Evolutionary conservation across 2,888 invertebrate species (phyloP).

Genomic region (Cremastinae sp.): DNA sequence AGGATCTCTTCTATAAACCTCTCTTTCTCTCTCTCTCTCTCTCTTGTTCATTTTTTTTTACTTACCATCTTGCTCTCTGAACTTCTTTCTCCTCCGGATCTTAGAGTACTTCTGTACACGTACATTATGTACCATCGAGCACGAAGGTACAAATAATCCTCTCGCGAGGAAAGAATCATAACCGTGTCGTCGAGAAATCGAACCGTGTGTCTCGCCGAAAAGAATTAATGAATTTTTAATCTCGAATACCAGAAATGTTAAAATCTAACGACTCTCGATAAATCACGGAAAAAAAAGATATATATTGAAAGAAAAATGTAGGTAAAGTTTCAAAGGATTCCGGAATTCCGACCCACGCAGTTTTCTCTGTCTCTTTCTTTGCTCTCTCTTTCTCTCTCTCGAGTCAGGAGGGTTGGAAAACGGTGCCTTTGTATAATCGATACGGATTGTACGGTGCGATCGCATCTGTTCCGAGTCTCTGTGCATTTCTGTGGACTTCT

Average conservation of each 20-base stretch:
- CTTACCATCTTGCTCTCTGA: slow-evolving; percentile 54
- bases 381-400: too few relatives aligned
- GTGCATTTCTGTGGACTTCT: not conserved
- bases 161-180: slow-evolving; percentile 14
- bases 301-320: too few relatives aligned
- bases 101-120: slow-evolving; percentile 6
- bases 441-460: slow-evolving; percentile 39
- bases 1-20: slow-evolving; percentile 57
- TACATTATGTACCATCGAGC: slow-evolving; percentile 24
- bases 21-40: slow-evolving; percentile 16
- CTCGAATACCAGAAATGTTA: too few relatives aligned
- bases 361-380: too few relatives aligned
- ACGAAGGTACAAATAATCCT: slow-evolving; percentile 53
- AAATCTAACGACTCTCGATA: too few relatives aligned
- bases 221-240: too few relatives aligned
- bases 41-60: too few relatives aligned
- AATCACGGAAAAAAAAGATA: too few relatives aligned
- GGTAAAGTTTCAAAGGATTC: too few relatives aligned
- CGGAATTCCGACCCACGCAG: too few relatives aligned
- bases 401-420: slow-evolving; percentile 33
- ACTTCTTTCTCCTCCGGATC: slow-evolving; percentile 50
- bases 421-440: slow-evolving; percentile 42
- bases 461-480: slow-evolving; percentile 43
- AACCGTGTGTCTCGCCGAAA: too few relatives aligned
- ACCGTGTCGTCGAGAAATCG: not conserved